Evolutionary conservation across 1,140 invertebrate species (phyloP), one percentile per base, ranked within the genome.

Genomic region (Drosophila parabipectinata): DNA sequence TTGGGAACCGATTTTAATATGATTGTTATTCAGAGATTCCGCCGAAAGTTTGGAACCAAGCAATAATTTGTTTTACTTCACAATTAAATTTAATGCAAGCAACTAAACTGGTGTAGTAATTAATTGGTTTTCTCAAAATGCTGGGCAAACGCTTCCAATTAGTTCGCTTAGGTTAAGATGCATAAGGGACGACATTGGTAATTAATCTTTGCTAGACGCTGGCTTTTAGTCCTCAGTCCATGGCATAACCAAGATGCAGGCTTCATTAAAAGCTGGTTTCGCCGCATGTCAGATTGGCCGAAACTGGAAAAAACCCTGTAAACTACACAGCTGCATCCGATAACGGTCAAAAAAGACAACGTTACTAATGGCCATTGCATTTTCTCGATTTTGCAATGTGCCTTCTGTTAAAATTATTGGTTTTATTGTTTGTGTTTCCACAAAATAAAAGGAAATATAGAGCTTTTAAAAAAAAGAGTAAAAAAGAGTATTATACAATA

Each of bases 311-410:
- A 15, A 24, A 15, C 14, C 21, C n/a, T 7, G n/a, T 1, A 9
- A 5, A 14, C 8, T 14, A 9, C 24, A 24, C 7, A 5, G 37
- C 28, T 28, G 9, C 21, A 47, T 6, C 18, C 30, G 15, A 59
- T 67, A 21, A 14, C 6, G 2, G 32, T 1, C 2, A n/a, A 21
- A 53, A 72, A 59, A 54, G 57, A 4, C 3, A 2, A 18, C 30
- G 55, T 34, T 18, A 30, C 67, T 64, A 72, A 55, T 60, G 14
- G 66, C 77, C 72, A 76, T 80, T 72, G 63, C 62, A 52, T 15
- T 18, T 30, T 14, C 15, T 50, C 59, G 47, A 24, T 57, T 34
- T 58, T 15, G 12, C 37, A n/a, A 45, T 32, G 21, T 68, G 51
- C 12, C 37, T 71, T 9, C 15, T 21, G 2, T 21, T 21, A 3